phyloP scores from a whole-genome alignment of 2,113 vertebrate genomes.

The Parotia lawesii region DNA sequence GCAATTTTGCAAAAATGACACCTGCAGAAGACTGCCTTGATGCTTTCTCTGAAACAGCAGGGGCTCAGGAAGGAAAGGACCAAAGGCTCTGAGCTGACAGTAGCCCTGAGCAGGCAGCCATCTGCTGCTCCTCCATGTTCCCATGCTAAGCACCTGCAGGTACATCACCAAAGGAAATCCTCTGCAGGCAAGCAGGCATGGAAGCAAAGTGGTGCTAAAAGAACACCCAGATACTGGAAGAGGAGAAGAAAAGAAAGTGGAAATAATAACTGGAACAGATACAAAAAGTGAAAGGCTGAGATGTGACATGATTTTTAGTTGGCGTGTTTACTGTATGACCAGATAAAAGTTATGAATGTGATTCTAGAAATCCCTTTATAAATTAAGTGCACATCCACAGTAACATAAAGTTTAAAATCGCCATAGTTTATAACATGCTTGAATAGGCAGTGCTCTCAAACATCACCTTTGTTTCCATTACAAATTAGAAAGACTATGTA shows the following conservation, averaged over 20 bases:
- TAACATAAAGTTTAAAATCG: not conserved
- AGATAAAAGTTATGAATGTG: rapidly evolving
- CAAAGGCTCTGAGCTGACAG: not conserved
- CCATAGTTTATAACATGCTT: not conserved
- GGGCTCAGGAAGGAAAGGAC: not conserved
- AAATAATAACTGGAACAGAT: not conserved
- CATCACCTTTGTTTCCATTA: not conserved
- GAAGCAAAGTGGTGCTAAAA: not conserved
- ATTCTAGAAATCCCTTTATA: not conserved
- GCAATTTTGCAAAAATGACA: not conserved
- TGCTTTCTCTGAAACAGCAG: not conserved
- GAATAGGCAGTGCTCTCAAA: not conserved
- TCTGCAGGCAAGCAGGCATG: not conserved
- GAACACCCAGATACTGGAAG: not conserved
- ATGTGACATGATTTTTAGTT: not conserved
- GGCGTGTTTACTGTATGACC: not conserved
- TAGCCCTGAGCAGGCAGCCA: not conserved
- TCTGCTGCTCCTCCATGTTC: not conserved
- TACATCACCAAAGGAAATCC: not conserved
- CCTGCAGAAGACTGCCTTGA: not conserved
- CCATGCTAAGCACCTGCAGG: not conserved
- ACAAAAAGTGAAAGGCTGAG: not conserved
- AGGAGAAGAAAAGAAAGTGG: not conserved
- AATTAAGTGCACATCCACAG: not conserved
- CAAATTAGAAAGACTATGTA: not conserved